phyloP scores from a whole-genome alignment of 2,888 invertebrate species.

The Sinhomidia bicolor region DNA sequence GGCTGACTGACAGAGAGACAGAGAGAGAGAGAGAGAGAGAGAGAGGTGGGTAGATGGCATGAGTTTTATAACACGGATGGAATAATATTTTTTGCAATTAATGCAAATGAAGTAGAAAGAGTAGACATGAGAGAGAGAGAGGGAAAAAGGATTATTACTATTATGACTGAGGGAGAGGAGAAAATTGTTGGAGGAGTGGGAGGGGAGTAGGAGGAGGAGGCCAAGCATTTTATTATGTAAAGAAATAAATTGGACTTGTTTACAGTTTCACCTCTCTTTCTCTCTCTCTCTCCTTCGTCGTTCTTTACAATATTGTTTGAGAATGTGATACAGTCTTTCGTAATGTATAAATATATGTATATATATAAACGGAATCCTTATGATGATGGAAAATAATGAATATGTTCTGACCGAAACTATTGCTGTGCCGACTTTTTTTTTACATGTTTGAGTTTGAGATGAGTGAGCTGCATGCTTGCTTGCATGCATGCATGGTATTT shows the following conservation, averaged over 20 bases:
- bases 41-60: background rate
- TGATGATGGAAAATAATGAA: background rate
- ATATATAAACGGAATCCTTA: conserved; percentile 12
- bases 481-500: background rate
- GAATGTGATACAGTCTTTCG: background rate
- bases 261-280: conserved; percentile 61
- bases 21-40: background rate
- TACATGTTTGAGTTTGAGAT: background rate
- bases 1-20: too few species aligned
- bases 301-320: conserved; percentile 27
- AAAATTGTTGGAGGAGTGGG: conserved; percentile 8
- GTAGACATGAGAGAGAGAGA: conserved; percentile 7
- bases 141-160: too few species aligned
- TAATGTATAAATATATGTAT: too few species aligned
- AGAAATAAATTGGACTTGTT: conserved; percentile 70
- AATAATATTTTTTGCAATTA: conserved; percentile 65
- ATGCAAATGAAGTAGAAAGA: conserved; percentile 62
- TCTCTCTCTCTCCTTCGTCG: background rate
- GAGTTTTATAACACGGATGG: background rate
- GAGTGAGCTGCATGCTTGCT: background rate
- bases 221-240: conserved; percentile 64
- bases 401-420: background rate
- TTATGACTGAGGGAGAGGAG: too few species aligned
- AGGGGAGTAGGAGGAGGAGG: conserved; percentile 11
- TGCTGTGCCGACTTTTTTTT: background rate